Conservation (phyloP, 2,113 vertebrate species). For the Proterorhinus semilunaris region DNA sequence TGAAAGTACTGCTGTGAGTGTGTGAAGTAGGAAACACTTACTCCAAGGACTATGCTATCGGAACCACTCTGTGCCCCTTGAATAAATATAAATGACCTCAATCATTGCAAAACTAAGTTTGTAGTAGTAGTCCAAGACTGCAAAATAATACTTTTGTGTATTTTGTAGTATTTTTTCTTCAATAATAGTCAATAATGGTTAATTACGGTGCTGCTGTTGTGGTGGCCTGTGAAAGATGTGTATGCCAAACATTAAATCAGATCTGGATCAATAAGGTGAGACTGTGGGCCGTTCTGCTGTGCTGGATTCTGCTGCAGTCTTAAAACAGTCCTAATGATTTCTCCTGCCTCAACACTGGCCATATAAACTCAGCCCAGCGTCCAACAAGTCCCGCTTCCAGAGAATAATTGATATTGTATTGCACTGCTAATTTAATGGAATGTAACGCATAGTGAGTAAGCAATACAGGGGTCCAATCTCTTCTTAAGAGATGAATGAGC, state of each 20-base stretch:
- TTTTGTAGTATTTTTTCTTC: too few relatives aligned
- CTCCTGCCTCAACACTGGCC: constrained; percentile 10
- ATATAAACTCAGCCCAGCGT: background rate
- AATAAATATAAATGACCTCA: too few relatives aligned
- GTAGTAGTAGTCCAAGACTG: too few relatives aligned
- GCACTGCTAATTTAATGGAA: constrained; percentile 39
- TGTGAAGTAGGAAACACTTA: too few relatives aligned
- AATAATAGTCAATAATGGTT: constrained; percentile 9
- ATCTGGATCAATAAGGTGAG: constrained; percentile 55
- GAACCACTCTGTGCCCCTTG: too few relatives aligned
- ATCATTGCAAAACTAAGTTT: too few relatives aligned
- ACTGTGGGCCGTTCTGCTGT: constrained; percentile 42
- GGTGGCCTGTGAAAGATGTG: constrained; percentile 30
- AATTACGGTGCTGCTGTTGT: constrained; percentile 40
- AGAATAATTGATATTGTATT: constrained; percentile 36
- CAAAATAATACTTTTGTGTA: too few relatives aligned
- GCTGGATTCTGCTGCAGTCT: constrained; percentile 38
- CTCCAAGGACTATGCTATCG: too few relatives aligned
- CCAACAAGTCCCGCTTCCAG: constrained; percentile 26
- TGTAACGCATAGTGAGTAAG: constrained; percentile 26
- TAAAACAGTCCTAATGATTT: constrained; percentile 44
- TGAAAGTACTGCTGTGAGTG: too few relatives aligned
- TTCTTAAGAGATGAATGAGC: constrained; percentile 43
- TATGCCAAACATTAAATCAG: constrained; percentile 53
- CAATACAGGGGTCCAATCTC: constrained; percentile 32